phyloP scores from a whole-genome alignment of 2,797 vertebrate genomes.

The Ciconia nigra region DNA sequence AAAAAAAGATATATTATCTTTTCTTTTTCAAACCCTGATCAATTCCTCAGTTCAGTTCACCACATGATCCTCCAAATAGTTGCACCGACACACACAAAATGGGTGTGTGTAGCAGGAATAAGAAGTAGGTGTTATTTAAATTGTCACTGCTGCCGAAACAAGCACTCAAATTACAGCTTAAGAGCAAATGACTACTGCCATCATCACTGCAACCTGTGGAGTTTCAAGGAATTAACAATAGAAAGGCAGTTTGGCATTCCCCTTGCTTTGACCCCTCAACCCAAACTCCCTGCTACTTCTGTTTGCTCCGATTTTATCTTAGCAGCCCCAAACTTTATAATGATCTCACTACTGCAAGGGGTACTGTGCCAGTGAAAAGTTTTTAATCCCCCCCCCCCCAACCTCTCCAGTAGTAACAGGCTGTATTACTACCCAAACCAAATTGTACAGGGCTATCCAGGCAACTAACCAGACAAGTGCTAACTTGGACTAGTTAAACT shows the following conservation, averaged over 20 bases:
- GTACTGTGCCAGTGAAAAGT: rapidly evolving
- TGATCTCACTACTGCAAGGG: neutral
- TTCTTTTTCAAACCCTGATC: neutral
- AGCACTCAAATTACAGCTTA: slow-evolving; percentile 39
- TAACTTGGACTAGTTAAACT: neutral
- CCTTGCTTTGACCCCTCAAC: neutral
- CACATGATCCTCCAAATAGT: neutral
- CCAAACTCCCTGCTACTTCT: neutral
- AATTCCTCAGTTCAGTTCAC: neutral
- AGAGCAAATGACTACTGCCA: slow-evolving; percentile 9
- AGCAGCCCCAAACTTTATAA: neutral
- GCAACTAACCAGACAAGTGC: no score
- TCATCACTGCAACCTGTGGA: neutral
- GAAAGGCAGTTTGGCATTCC: neutral
- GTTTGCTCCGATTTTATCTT: neutral
- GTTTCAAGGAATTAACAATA: neutral
- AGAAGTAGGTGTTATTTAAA: slow-evolving; percentile 28
- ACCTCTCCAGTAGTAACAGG: neutral
- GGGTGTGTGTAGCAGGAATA: slow-evolving; percentile 1
- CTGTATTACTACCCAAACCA: neutral
- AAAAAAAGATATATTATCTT: neutral
- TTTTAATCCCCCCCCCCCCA: neutral
- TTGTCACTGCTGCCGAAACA: slow-evolving; percentile 15
- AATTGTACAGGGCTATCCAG: neutral
- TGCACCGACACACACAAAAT: neutral